Evolutionary conservation across 2,113 vertebrate species (phyloP).

Genomic region (Ariopsis seemanni): DNA sequence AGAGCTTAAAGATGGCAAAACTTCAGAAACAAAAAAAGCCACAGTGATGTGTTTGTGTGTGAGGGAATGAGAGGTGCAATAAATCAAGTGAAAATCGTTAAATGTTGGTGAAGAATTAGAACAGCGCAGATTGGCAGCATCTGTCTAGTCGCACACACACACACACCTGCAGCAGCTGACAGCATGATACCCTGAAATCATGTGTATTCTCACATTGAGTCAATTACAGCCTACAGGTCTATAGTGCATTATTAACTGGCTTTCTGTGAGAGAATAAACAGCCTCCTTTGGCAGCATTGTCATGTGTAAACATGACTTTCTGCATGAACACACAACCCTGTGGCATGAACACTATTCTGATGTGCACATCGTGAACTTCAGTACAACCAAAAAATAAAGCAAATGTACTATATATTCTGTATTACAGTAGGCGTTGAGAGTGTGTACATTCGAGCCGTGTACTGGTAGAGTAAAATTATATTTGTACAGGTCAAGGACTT

Average conservation of each 20-base stretch:
- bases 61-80: constrained; percentile 17
- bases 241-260: constrained; percentile 36
- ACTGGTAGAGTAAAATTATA: neutral
- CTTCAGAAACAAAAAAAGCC: constrained; percentile 9
- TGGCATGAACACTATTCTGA: neutral
- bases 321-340: constrained; percentile 5
- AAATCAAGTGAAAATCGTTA: constrained; percentile 33
- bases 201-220: constrained; percentile 10
- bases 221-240: constrained; percentile 22
- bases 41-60: constrained; percentile 15
- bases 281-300: neutral
- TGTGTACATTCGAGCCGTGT: neutral
- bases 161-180: constrained; percentile 38
- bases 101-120: constrained; percentile 30
- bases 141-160: constrained; percentile 26
- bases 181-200: constrained; percentile 20
- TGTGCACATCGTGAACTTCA: neutral
- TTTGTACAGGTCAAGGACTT: neutral
- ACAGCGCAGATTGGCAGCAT: constrained; percentile 19
- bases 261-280: constrained; percentile 21
- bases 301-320: neutral
- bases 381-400: neutral
- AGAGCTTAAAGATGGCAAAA: constrained; percentile 6
- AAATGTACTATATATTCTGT: neutral
- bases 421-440: neutral